Conservation (phyloP, 2,888 invertebrate genomes). For the Noctua janthe region DNA sequence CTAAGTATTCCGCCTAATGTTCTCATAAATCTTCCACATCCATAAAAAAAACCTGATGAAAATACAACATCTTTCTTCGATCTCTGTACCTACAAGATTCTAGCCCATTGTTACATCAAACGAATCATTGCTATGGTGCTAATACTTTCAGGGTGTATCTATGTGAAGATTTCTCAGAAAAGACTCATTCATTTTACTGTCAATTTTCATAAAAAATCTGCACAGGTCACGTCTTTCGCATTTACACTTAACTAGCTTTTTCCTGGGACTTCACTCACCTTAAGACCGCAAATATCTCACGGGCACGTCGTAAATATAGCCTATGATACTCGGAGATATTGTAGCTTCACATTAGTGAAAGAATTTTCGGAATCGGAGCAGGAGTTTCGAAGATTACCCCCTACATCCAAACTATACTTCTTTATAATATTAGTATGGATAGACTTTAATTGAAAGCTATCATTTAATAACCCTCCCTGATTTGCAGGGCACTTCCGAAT, state of each 20-base stretch:
- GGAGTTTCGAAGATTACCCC: not conserved
- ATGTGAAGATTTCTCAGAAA: not conserved
- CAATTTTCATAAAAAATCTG: not conserved
- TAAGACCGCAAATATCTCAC: not conserved
- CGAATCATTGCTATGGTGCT: slow-evolving; percentile 12
- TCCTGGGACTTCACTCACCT: not conserved
- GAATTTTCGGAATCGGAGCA: not conserved
- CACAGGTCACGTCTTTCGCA: not conserved
- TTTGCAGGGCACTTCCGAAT: not conserved
- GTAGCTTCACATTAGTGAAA: not conserved
- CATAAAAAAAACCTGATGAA: not conserved
- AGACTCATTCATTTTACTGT: not conserved
- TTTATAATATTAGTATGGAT: not conserved
- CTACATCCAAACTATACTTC: not conserved
- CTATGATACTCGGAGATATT: not conserved
- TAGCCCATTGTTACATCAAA: slow-evolving; percentile 20
- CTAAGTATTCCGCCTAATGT: not conserved
- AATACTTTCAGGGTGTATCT: not conserved
- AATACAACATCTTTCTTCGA: slow-evolving; percentile 1
- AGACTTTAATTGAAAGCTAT: not conserved
- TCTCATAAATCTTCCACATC: not conserved
- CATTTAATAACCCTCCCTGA: too few species aligned
- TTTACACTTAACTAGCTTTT: not conserved
- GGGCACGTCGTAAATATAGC: not conserved
- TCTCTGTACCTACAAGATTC: not conserved